These are phyloP conservation scores for Lasaia peninsularis DNA, from an alignment of 1,140 invertebrate genomes.

Conservation along the genomic window DNA sequence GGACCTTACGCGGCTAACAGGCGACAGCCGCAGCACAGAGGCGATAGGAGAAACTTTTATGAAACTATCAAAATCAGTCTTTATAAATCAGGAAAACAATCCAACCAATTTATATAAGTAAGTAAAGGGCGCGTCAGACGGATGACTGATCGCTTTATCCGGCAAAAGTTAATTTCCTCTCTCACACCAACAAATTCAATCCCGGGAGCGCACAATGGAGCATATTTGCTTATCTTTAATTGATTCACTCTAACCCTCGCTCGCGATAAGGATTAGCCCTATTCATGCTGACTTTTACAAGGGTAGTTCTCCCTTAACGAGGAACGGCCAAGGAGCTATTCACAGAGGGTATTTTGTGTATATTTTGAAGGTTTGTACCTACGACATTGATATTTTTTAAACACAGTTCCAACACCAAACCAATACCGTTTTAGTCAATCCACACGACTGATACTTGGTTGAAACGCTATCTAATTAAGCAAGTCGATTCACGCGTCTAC, in stretches of 20 bases:
- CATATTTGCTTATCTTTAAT: conserved; percentile 77
- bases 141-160: conserved; percentile 63
- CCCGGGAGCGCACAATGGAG: conserved; percentile 50
- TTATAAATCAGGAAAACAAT: conserved; percentile 18
- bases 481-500: too few relatives aligned
- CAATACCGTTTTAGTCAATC: too few relatives aligned
- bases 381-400: too few relatives aligned
- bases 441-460: too few relatives aligned
- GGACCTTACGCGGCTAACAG: too few relatives aligned
- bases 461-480: too few relatives aligned
- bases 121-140: conserved; percentile 43
- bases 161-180: conserved; percentile 72
- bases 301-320: conserved; percentile 66
- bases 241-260: conserved; percentile 70
- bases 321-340: conserved; percentile 32
- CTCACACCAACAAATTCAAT: conserved; percentile 68
- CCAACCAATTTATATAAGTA: conserved; percentile 17
- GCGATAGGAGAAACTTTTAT: too few relatives aligned
- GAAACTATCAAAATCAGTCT: not conserved
- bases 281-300: conserved; percentile 75
- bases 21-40: too few relatives aligned
- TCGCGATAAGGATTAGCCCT: conserved; percentile 67
- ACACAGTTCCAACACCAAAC: too few relatives aligned
- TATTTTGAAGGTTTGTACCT: too few relatives aligned
- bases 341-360: too few relatives aligned